phyloP scores from a whole-genome alignment of 1,140 invertebrate species.

The Anagrus nilaparvatae region DNA sequence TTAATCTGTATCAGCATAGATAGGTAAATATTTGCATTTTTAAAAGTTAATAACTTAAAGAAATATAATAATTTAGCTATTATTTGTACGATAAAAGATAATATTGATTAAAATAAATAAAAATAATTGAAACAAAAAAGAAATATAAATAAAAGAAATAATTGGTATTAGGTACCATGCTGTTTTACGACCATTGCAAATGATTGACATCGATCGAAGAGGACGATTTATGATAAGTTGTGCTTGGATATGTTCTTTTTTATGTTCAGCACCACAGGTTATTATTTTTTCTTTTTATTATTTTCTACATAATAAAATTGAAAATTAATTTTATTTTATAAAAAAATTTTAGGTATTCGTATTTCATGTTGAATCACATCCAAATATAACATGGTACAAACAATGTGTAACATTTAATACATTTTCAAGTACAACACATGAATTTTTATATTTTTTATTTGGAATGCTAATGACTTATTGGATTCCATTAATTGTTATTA shows the following conservation, averaged over 20 bases:
- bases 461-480: conserved; percentile 79
- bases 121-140: conserved; percentile 4
- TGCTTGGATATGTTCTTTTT: conserved; percentile 65
- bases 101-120: conserved; percentile 2
- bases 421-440: conserved; percentile 53
- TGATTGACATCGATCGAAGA: conserved; percentile 56
- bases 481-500: conserved; percentile 71
- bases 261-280: conserved; percentile 82
- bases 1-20: conserved; percentile 80
- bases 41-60: conserved; percentile 1
- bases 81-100: conserved; percentile 4
- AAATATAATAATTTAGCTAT: conserved; percentile 6
- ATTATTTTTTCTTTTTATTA: conserved; percentile 15
- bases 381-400: conserved; percentile 60
- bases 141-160: too few species aligned
- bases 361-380: conserved; percentile 72
- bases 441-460: conserved; percentile 64
- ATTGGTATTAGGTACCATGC: conserved; percentile 77
- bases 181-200: conserved; percentile 65
- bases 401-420: conserved; percentile 74
- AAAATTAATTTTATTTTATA: conserved; percentile 6
- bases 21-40: conserved; percentile 46
- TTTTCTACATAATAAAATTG: conserved; percentile 3
- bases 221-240: conserved; percentile 60
- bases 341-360: conserved; percentile 66